Base-by-base conservation (phyloP, 1,140 invertebrate species). In the Gonatopus flavifemur region DNA sequence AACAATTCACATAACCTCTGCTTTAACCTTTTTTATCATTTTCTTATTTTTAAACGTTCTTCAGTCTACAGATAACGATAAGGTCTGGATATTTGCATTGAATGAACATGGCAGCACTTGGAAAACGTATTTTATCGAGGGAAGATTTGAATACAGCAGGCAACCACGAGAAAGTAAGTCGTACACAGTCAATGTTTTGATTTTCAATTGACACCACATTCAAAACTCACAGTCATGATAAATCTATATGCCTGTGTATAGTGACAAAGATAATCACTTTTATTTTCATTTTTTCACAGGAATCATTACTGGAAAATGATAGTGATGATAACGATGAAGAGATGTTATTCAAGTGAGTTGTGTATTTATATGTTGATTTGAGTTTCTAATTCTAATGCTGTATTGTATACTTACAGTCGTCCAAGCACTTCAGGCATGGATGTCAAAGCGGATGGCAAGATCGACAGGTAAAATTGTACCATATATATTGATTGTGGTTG, bases 301-400 rank as follows among this genome's bases (percentile, higher is more conserved):
- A 74, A 28, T 52, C 45, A 8, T 47, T 76, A 18, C 50, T 76
- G 44, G 70, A 76, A 8, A 66, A 73, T 45, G 72, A 76, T 47
- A 75, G 72, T n/a, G n/a, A n/a, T 16, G 74, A 76, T 31, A 57
- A 44, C 12, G 72, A 76, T 20, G 70, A 76, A 22, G 68, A 74
- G 31, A 66, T 66, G 42, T 28, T 75, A 22, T 74, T 67, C 25
- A 68, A 64, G 74, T 75, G 58, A 42, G 62, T 64, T 39, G 2
- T 12, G 18, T 28, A 33, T 13, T 8, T 35, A 22, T 42, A 15
- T 30, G 30, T n/a, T 36, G 24, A 52, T 21, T 18, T 15, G 24
- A 2, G n/a, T n/a, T 37, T 15, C 35, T 44, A 25, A 2, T 9
- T 10, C 10, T 52, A 4, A 49, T 35, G n/a, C n/a, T 33, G 3